Evolutionary conservation across 2,797 vertebrate species (phyloP).

Genomic region (Natrix natrix): DNA sequence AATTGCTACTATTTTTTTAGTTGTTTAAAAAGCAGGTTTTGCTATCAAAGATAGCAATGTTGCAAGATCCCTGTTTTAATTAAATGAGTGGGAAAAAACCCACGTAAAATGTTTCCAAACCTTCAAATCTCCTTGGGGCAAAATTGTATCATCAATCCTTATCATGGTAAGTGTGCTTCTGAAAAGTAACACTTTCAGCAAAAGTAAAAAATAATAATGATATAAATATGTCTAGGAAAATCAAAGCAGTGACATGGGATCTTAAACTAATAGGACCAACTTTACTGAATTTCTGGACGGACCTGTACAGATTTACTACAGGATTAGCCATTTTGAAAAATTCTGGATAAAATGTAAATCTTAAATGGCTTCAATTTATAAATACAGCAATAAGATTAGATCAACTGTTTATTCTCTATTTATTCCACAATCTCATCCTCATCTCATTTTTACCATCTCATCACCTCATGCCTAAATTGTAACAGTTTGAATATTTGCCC

Average conservation of each 20-base stretch:
- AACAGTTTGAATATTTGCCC: background rate
- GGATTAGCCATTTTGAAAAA: background rate
- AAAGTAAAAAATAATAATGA: background rate
- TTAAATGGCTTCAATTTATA: background rate
- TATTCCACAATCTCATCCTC: background rate
- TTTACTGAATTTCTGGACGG: background rate
- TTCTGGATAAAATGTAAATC: background rate
- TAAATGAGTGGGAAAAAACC: background rate
- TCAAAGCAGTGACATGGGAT: background rate
- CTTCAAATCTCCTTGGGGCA: background rate
- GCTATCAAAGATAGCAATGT: background rate
- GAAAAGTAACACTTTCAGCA: background rate
- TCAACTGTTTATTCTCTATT: background rate
- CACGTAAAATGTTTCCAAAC: background rate
- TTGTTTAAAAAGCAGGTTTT: background rate
- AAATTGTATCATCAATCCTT: background rate
- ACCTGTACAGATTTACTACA: background rate
- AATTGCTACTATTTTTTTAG: background rate
- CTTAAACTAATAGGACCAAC: background rate
- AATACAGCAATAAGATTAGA: background rate
- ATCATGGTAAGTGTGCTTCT: background rate
- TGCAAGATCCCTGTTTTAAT: background rate
- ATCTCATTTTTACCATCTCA: background rate
- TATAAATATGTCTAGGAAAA: background rate
- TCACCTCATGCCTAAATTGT: background rate